These are phyloP conservation scores for Melieria omissa DNA, from an alignment of 2,888 invertebrate genomes.

Conservation along the genomic window DNA sequence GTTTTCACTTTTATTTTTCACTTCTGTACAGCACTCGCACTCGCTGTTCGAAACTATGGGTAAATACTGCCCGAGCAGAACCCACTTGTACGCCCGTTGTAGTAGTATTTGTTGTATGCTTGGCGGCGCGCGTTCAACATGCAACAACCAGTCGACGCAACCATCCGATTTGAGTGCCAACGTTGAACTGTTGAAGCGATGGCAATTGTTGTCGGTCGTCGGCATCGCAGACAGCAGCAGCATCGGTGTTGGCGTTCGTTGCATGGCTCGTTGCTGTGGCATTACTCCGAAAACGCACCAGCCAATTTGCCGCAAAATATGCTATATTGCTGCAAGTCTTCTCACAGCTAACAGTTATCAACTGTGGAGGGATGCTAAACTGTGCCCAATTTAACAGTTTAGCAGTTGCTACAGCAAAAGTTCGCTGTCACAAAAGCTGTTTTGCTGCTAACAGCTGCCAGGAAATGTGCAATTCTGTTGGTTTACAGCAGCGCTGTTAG, in stretches of 20 bases:
- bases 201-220: constrained; percentile 17
- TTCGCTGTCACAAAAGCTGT: no score
- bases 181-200: constrained; percentile 19
- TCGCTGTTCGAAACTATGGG: no score
- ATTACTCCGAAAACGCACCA: background rate
- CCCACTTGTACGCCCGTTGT: background rate
- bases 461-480: no score
- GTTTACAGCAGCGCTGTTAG: no score
- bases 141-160: background rate
- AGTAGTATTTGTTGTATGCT: background rate
- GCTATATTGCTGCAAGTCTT: background rate
- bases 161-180: constrained; percentile 22
- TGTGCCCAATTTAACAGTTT: background rate
- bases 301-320: background rate
- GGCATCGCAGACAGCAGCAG: background rate
- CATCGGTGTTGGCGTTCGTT: background rate
- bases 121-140: background rate
- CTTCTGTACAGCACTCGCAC: background rate
- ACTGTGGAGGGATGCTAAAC: background rate
- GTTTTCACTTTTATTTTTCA: background rate
- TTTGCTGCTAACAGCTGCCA: no score
- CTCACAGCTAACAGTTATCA: background rate
- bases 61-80: no score
- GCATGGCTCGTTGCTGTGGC: background rate
- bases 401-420: no score